These are phyloP conservation scores for Erebia palarica DNA, from an alignment of 2,888 invertebrate genomes.

Conservation along the genomic window DNA sequence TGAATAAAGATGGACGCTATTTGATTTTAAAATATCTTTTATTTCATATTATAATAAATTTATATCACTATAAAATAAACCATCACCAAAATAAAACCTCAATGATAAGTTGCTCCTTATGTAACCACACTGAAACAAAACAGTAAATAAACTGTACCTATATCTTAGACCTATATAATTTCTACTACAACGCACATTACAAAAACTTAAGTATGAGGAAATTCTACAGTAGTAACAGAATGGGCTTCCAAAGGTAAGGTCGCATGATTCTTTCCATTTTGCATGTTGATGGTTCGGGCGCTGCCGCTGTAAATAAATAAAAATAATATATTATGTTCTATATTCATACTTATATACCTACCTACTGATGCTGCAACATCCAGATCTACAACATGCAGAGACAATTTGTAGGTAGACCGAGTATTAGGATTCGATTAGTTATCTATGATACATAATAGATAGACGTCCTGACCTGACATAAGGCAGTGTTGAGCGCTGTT, in stretches of 20 bases:
- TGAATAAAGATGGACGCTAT: no score
- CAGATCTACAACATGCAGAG: no score
- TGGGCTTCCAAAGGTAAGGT: constrained; percentile 43
- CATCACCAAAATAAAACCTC: no score
- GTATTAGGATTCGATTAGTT: no score
- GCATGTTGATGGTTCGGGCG: constrained; percentile 14
- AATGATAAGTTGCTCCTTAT: background rate
- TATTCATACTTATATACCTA: no score
- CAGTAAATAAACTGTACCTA: background rate
- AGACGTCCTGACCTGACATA: background rate
- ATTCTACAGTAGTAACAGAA: constrained; percentile 54
- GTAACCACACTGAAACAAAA: background rate
- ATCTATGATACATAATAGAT: background rate
- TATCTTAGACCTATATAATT: background rate
- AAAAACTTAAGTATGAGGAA: constrained; percentile 27
- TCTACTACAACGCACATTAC: background rate
- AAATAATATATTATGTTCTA: background rate
- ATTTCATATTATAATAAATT: no score
- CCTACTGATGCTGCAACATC: background rate
- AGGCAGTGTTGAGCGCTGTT: no score
- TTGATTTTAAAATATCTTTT: no score
- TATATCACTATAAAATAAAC: no score
- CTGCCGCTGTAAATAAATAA: constrained; percentile 14
- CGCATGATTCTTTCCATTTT: constrained; percentile 37
- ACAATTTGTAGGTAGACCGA: no score